phyloP scores from a whole-genome alignment of 1,140 invertebrate genomes.

The Ceratitis capitata region DNA sequence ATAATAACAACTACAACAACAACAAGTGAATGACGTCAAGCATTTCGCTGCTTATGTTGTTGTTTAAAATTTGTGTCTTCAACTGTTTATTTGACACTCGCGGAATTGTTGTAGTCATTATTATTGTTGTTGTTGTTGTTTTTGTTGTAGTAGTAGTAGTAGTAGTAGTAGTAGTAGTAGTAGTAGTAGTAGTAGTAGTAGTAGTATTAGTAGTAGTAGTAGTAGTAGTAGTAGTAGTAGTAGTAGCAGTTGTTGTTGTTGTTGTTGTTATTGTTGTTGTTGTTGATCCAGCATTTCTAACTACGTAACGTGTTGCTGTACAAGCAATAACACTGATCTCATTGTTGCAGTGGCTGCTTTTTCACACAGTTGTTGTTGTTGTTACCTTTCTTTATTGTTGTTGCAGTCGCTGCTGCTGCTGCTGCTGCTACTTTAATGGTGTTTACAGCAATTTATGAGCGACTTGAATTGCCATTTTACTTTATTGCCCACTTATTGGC shows the following conservation, averaged over 20 bases:
- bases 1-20: no score
- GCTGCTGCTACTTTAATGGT: not conserved
- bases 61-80: conserved; percentile 6
- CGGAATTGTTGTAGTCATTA: not conserved
- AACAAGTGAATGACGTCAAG: no score
- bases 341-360: not conserved
- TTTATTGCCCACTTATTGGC: not conserved
- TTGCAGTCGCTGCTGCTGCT: not conserved
- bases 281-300: not conserved
- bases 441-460: conserved; percentile 9
- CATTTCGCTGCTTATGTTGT: no score
- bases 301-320: not conserved
- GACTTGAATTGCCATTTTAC: conserved; percentile 15
- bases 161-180: no score
- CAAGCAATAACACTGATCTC: not conserved
- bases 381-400: not conserved
- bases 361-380: not conserved
- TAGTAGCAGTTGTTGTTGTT: not conserved
- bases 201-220: no score
- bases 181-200: no score
- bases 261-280: not conserved
- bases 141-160: no score
- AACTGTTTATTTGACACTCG: conserved; percentile 4
- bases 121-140: not conserved
- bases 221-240: no score